Evolutionary conservation across 1,140 invertebrate species (phyloP), one percentile per base, ranked within the genome.

Genomic region (Drosophila obscura): DNA sequence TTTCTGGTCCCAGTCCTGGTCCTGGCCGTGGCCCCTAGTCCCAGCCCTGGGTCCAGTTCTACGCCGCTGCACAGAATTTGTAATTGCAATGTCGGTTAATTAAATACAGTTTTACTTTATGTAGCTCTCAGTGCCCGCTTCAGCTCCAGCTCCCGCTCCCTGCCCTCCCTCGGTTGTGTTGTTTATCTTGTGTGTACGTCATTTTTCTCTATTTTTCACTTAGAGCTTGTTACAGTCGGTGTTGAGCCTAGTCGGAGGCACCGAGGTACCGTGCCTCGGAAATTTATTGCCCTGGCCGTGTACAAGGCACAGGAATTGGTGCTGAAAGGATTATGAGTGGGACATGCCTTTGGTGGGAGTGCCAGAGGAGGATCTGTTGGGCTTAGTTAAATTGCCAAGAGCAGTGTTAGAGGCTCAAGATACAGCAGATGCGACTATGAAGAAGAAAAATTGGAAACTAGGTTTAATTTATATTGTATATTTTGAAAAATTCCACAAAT

Each of bases 71-170:
- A 90, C 85, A 87, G 85, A 90, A 90, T 90, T 90, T 90, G 85
- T 90, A 90, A 90, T 90, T 90, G 85, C 85, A 85, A 90, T 90
- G 85, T 85, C 85, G 85, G 85, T 90, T 90, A 90, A 90, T 90
- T 90, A 90, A 90, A 90, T 90, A 90, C 87, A 87, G 87, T 90
- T 90, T 90, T 90, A 90, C 79, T 87, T 87, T 87, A 83, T 87
- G 79, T 67, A 64, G 49, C 56, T 28, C 52, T 13, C 15, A 8
- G 50, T 4, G n/a, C 51, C 7, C 4, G 16, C 16, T 16, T 1
- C 16, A 16, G 16, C 16, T 16, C 16, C 16, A 16, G 16, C 16
- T 0, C n/a, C 49, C 2, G 19, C 35, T 11, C 35, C 11, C 35
- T 39, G 44, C 39, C 57, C 39, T 44, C 57, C 63, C 51, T 46